These are phyloP conservation scores for Temnothorax ravouxi DNA, from an alignment of 2,888 invertebrate genomes.

Conservation along the genomic window DNA sequence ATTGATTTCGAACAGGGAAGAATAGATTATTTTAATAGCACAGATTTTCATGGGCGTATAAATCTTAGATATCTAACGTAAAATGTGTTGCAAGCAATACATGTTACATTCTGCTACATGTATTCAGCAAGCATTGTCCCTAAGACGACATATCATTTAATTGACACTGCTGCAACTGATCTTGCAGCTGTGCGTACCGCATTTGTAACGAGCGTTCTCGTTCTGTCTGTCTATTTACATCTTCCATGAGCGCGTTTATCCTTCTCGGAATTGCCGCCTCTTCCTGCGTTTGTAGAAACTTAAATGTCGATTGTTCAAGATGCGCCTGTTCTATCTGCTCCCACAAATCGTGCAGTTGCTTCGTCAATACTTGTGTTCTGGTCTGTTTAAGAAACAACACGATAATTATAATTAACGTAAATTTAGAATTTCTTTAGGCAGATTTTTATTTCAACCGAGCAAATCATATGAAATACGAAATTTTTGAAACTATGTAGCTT, in stretches of 20 bases:
- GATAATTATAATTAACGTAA: background rate
- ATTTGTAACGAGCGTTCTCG: slow-evolving; percentile 96
- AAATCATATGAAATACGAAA: background rate
- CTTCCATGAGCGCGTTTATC: slow-evolving; percentile 96
- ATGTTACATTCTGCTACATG: background rate
- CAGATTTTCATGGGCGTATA: background rate
- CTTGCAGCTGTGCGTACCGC: slow-evolving; percentile 92
- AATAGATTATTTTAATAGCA: slow-evolving; percentile 16
- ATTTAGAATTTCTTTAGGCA: too few relatives aligned
- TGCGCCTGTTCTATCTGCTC: slow-evolving; percentile 97
- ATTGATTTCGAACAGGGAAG: background rate
- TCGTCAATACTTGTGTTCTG: slow-evolving; percentile 93
- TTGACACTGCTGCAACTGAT: slow-evolving; percentile 87
- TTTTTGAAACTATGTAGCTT: background rate
- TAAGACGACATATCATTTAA: slow-evolving; percentile 44
- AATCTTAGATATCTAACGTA: slow-evolving; percentile 24
- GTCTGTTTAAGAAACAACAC: slow-evolving; percentile 85
- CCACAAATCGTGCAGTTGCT: slow-evolving; percentile 94
- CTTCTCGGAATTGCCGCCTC: slow-evolving; percentile 95
- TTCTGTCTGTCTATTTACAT: slow-evolving; percentile 96
- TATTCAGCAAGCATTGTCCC: slow-evolving; percentile 30
- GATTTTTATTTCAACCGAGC: background rate
- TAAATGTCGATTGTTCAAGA: slow-evolving; percentile 96
- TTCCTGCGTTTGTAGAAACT: slow-evolving; percentile 96
- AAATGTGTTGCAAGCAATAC: background rate